Conservation (phyloP, 2,797 vertebrate genomes). For the Tadarida brasiliensis region DNA sequence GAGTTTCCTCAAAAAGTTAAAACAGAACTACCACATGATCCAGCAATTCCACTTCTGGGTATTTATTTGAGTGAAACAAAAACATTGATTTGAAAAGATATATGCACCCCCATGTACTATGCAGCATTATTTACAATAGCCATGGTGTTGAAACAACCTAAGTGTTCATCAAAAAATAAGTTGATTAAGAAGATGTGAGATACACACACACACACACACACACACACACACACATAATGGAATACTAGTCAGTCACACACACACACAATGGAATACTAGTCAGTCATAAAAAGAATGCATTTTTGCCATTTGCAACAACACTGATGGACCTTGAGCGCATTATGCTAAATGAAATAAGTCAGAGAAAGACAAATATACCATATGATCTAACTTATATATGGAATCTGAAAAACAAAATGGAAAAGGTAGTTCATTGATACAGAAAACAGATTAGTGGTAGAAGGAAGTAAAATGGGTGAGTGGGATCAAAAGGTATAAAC, state of each 20-base stretch:
- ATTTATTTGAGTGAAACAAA: background rate
- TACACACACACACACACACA: background rate
- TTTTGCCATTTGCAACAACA: background rate
- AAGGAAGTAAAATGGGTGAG: background rate
- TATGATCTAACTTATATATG: background rate
- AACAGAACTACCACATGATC: background rate
- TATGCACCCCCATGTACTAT: background rate
- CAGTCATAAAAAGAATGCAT: background rate
- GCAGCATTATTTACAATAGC: background rate
- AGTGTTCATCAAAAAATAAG: background rate
- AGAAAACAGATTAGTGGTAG: background rate
- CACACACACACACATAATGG: background rate
- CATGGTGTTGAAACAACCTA: background rate
- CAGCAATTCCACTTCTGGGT: background rate
- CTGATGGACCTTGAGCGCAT: background rate
- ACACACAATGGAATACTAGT: background rate
- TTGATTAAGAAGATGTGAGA: background rate
- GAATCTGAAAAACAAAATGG: background rate
- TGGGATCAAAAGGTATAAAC: background rate
- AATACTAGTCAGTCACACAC: background rate
- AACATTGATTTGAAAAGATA: background rate
- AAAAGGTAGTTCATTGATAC: background rate
- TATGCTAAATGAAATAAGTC: background rate
- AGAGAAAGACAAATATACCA: background rate
- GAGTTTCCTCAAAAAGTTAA: background rate